phyloP scores from a whole-genome alignment of 2,888 invertebrate genomes.

The Tetragnatha montana region DNA sequence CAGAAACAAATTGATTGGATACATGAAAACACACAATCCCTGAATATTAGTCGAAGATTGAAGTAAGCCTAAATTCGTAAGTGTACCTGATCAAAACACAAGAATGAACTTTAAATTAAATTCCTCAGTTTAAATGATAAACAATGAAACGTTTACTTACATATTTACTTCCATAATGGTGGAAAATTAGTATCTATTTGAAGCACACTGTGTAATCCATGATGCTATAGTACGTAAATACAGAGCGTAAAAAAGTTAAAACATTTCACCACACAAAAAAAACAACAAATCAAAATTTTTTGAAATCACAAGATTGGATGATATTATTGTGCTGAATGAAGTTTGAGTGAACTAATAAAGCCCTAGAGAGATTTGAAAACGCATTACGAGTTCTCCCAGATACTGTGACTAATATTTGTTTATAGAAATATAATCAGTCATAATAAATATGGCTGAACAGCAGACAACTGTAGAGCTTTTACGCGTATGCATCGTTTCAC shows the following conservation, averaged over 20 bases:
- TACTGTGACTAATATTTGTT: conserved; percentile 55
- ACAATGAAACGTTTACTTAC: background rate
- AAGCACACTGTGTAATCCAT: conserved; percentile 12
- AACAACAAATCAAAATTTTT: conserved; percentile 52
- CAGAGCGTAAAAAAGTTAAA: conserved; percentile 59
- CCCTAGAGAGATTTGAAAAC: conserved; percentile 2
- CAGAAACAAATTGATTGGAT: too few relatives aligned
- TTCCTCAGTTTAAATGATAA: too few relatives aligned
- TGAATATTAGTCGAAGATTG: too few relatives aligned
- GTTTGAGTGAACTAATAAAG: background rate
- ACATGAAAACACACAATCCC: too few relatives aligned
- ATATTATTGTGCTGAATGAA: background rate
- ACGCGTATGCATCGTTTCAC: conserved; percentile 68
- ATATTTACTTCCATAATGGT: background rate
- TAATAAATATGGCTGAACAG: conserved; percentile 70
- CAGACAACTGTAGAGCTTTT: conserved; percentile 71
- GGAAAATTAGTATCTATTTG: background rate
- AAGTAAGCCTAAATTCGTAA: too few relatives aligned
- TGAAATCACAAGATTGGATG: conserved; percentile 33
- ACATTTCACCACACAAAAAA: conserved; percentile 64
- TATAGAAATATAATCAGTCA: conserved; percentile 68
- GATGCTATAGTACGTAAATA: conserved; percentile 30
- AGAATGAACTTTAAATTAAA: too few relatives aligned
- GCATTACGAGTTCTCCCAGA: conserved; percentile 1
- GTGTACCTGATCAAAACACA: too few relatives aligned